These are phyloP conservation scores for Brachyopa scutellaris DNA, from an alignment of 2,888 invertebrate species.

Conservation along the genomic window DNA sequence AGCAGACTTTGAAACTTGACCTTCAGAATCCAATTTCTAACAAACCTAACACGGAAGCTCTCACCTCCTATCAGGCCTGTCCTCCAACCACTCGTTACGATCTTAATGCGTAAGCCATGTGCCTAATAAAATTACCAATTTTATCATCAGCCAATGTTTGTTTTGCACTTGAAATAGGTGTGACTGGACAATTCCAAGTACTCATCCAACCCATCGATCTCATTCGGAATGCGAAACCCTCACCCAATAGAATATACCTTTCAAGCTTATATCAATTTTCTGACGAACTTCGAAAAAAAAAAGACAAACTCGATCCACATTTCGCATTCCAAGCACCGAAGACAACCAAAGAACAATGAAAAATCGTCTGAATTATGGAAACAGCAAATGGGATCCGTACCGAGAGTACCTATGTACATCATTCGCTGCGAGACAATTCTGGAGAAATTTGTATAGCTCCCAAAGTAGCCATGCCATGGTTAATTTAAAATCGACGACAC, in stretches of 20 bases:
- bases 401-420: slow-evolving; percentile 12
- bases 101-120: slow-evolving; percentile 33
- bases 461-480: slow-evolving; percentile 9
- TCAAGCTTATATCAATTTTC: slow-evolving; percentile 11
- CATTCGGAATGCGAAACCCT: slow-evolving; percentile 47
- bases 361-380: slow-evolving; percentile 62
- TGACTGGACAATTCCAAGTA: slow-evolving; percentile 53
- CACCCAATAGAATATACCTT: background rate
- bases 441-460: background rate
- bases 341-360: slow-evolving; percentile 37
- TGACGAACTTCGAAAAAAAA: slow-evolving; percentile 1
- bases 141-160: slow-evolving; percentile 14
- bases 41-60: too few species aligned
- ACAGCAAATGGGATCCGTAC: slow-evolving; percentile 44
- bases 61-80: background rate
- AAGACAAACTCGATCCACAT: slow-evolving; percentile 54
- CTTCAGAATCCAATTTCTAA: too few species aligned
- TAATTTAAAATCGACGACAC: slow-evolving; percentile 40
- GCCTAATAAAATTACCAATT: slow-evolving; percentile 46
- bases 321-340: slow-evolving; percentile 63
- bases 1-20: too few species aligned
- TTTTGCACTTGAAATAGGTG: slow-evolving; percentile 59
- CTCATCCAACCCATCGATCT: slow-evolving; percentile 29
- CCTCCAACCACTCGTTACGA: background rate
- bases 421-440: too few species aligned